Evolutionary conservation across 2,113 vertebrate species (phyloP), one percentile per base, ranked within the genome.

Genomic region (Apeltes quadracus): DNA sequence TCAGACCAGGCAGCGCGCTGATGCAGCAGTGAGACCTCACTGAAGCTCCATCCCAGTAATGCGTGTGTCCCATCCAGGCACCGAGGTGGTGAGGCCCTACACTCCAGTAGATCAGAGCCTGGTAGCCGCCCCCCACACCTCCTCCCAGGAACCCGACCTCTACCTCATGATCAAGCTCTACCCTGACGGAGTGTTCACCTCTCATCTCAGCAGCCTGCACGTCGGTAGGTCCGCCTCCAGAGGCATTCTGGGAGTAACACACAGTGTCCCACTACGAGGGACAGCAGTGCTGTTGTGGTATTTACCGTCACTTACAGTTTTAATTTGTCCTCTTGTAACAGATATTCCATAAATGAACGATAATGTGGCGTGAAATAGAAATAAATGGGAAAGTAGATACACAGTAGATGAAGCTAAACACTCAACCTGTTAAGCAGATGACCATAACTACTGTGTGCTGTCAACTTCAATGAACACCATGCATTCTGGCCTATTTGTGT

Each of bases 101-200:
- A 99, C 98, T 11, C 95, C 97, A 36, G 91, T 98, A 13, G 92
- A 93, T 56, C 82, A 87, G 76, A 93, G 53, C 70, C 92, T 97
- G 74, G 61, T 85, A n/a, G 78, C 92, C 57, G 85, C 91, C 79
- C 75, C 88, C 9, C 39, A 59, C 18, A 18, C 3, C 36, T 14
- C 81, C 11, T 82, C n/a, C 1, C 78, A 62, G 32, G 79, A 83
- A 48, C 62, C 90, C 13, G 88, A 90, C 75, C 83, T 99, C 81
- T 95, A 95, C 92, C 94, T 99, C 88, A 96, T 99, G 95, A 92
- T 99, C 85, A 99, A 99, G 92, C 90, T 98, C 64, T 99, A 99
- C 84, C 90, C 95, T 59, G 84, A 86, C 76, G 97, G 98, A 74
- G 84, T 94, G 4, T 90, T 98, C 67, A 97, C 95, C 27, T 93